These are phyloP conservation scores for Cardiocondyla obscurior DNA, from an alignment of 1,140 invertebrate genomes.

Conservation along the genomic window DNA sequence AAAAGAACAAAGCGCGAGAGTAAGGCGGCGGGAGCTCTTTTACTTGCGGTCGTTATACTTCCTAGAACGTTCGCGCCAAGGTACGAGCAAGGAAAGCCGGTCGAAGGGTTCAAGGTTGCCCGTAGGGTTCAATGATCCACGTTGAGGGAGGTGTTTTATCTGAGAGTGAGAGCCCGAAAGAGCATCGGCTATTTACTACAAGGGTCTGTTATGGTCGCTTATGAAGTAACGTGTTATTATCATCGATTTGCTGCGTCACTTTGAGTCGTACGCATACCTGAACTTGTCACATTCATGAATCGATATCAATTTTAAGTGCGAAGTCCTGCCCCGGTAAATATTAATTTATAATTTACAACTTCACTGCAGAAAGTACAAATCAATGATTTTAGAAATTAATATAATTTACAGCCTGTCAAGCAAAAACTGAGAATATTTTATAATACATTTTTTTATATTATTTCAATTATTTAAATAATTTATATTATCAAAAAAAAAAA, in stretches of 20 bases:
- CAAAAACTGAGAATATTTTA: background rate
- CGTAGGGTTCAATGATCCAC: slow-evolving; percentile 65
- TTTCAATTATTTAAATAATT: background rate
- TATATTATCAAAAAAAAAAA: background rate
- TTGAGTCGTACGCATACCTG: background rate
- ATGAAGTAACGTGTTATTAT: slow-evolving; percentile 45
- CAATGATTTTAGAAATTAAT: background rate
- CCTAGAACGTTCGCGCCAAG: slow-evolving; percentile 68
- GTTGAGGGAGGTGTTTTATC: slow-evolving; percentile 53
- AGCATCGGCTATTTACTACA: slow-evolving; percentile 65
- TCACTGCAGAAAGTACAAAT: background rate
- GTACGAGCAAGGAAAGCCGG: slow-evolving; percentile 70
- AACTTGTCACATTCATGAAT: background rate
- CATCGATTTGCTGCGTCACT: background rate
- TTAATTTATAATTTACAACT: background rate
- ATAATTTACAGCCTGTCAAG: background rate
- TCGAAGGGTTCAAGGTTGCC: slow-evolving; percentile 71
- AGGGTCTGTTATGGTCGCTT: slow-evolving; percentile 29
- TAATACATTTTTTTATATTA: slow-evolving; percentile 5
- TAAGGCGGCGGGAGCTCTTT: slow-evolving; percentile 37
- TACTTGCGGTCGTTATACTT: slow-evolving; percentile 69
- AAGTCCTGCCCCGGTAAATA: background rate
- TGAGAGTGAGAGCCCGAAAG: slow-evolving; percentile 25
- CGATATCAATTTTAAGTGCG: background rate
- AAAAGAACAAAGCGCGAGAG: slow-evolving; percentile 57